A percentile compares a stretch with the other conserved stretches of the same genome.
phyloP scores from a whole-genome alignment of 2,113 vertebrate species.

The Taxidea taxus region DNA sequence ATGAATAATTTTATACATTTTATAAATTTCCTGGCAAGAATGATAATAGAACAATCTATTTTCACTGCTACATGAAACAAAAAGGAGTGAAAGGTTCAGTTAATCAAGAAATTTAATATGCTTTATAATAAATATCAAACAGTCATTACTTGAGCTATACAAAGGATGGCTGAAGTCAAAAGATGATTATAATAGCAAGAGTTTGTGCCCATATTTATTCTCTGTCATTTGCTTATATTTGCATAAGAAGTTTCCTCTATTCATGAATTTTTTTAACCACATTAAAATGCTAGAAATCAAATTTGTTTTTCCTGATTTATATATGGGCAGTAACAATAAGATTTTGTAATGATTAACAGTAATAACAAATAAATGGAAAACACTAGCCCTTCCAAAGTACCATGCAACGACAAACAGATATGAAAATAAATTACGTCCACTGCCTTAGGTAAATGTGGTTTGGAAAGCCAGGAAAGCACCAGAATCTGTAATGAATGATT shows the following conservation, averaged over 20 bases:
- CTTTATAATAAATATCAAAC: constrained; percentile 68
- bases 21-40: constrained; percentile 60
- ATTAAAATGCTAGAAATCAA: constrained; percentile 63
- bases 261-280: constrained; percentile 43
- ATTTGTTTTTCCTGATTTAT: constrained; percentile 69
- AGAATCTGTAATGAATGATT: constrained; percentile 30
- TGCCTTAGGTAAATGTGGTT: not conserved
- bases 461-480: not conserved
- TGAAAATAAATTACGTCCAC: constrained; percentile 51
- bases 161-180: constrained; percentile 53
- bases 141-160: constrained; percentile 53
- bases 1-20: constrained; percentile 69
- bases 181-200: constrained; percentile 35
- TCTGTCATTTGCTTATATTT: constrained; percentile 50
- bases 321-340: constrained; percentile 45
- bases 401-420: constrained; percentile 27
- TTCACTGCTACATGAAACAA: constrained; percentile 55
- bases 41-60: constrained; percentile 71
- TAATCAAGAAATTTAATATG: constrained; percentile 66
- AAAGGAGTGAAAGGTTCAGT: constrained; percentile 50
- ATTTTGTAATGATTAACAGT: constrained; percentile 59
- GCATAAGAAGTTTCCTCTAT: constrained; percentile 54
- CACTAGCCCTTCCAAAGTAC: not conserved
- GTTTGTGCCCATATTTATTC: constrained; percentile 45
- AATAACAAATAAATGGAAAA: constrained; percentile 57